Evolutionary conservation across 2,797 vertebrate species (phyloP).

Genomic region (Urophycis tenuis): DNA sequence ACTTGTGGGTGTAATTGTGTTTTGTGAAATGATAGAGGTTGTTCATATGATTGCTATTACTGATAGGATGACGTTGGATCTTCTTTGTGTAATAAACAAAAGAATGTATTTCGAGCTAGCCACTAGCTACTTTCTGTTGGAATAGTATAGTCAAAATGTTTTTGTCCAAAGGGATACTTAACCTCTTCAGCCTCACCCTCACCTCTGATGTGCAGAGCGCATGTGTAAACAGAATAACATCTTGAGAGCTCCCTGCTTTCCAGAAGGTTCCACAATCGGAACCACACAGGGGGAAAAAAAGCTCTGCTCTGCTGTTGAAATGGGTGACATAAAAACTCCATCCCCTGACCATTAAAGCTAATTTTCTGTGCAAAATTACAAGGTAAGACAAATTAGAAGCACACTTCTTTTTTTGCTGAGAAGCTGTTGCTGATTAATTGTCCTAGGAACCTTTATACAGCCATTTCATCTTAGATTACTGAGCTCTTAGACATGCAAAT

Average conservation of each 20-base stretch:
- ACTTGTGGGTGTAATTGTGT: not conserved
- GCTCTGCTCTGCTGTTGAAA: not conserved
- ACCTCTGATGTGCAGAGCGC: not conserved
- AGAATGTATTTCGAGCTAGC: not conserved
- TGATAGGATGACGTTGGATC: not conserved
- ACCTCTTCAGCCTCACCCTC: not conserved
- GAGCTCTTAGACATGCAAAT: not conserved
- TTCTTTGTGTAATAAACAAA: not conserved
- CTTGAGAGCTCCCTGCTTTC: no score
- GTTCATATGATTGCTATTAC: no score
- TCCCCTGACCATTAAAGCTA: not conserved
- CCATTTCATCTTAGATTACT: not conserved
- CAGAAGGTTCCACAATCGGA: not conserved
- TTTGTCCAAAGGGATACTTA: not conserved
- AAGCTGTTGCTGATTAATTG: not conserved
- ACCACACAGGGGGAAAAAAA: not conserved
- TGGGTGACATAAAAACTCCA: not conserved
- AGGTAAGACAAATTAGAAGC: not conserved
- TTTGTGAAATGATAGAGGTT: not conserved
- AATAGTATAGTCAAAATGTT: not conserved
- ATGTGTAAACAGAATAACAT: not conserved
- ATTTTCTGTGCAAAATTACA: not conserved
- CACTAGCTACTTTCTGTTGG: not conserved
- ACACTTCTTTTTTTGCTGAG: not conserved
- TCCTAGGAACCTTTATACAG: not conserved